phyloP scores from a whole-genome alignment of 2,888 invertebrate genomes.

The Ectemnius lituratus region DNA sequence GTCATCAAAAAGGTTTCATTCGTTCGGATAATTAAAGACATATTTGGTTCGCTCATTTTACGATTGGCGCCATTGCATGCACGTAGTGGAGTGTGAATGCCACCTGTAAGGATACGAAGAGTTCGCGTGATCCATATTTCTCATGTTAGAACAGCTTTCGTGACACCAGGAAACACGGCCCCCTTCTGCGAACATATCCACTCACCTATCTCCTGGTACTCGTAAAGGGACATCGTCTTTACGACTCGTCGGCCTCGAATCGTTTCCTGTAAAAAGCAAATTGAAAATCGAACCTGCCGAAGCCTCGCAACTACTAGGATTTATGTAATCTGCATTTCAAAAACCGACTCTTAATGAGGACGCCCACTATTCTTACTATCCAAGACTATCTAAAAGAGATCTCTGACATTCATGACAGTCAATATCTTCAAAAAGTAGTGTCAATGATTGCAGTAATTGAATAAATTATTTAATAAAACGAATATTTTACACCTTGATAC shows the following conservation, averaged over 20 bases:
- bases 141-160: conserved; percentile 72
- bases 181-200: conserved; percentile 72
- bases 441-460: no score
- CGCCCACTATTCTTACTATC: no score
- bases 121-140: conserved; percentile 74
- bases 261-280: conserved; percentile 70
- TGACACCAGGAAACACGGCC: conserved; percentile 70
- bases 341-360: no score
- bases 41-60: conserved; percentile 73
- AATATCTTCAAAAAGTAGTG: no score
- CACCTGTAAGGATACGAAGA: conserved; percentile 48
- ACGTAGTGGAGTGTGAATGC: conserved; percentile 37
- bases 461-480: no score
- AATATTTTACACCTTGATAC: background rate
- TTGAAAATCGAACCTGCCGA: conserved; percentile 57
- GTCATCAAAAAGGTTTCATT: no score
- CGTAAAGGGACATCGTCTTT: conserved; percentile 75
- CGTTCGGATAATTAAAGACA: conserved; percentile 48
- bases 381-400: no score
- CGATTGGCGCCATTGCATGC: conserved; percentile 43
- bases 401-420: no score
- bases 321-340: no score
- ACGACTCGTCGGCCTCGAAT: conserved; percentile 69
- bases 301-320: no score
- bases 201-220: conserved; percentile 73